Conservation (phyloP, 2,888 invertebrate genomes). For the Atethmia centrago region DNA sequence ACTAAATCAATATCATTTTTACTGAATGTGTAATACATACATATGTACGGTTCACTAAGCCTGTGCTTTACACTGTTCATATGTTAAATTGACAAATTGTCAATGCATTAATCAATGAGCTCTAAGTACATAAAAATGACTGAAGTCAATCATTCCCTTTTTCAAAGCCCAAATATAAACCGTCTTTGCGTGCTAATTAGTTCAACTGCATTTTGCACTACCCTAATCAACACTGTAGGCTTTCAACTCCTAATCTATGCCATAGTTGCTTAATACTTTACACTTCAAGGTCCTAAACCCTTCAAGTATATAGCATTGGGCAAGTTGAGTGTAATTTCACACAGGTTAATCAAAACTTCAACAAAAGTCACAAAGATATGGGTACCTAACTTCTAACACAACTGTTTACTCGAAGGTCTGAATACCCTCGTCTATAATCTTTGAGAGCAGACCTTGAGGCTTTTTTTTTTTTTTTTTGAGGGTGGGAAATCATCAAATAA, state of each 20-base stretch:
- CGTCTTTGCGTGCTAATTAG: not conserved
- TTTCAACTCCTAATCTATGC: not conserved
- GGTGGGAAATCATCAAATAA: no score
- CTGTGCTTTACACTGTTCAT: no score
- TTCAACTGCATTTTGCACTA: not conserved
- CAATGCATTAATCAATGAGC: not conserved
- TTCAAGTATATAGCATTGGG: slow-evolving; percentile 27
- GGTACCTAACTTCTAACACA: slow-evolving; percentile 22
- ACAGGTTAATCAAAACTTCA: slow-evolving; percentile 37
- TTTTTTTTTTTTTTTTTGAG: no score
- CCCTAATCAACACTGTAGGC: slow-evolving; percentile 9
- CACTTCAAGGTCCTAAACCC: slow-evolving; percentile 1
- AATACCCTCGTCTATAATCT: not conserved
- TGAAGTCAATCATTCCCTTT: not conserved
- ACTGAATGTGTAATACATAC: no score
- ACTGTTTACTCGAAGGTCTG: slow-evolving; percentile 21
- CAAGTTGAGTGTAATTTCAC: slow-evolving; percentile 35
- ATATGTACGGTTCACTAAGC: no score
- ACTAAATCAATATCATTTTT: no score
- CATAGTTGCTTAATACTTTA: slow-evolving; percentile 20
- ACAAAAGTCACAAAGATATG: slow-evolving; percentile 39
- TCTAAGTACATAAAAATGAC: not conserved
- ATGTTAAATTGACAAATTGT: no score
- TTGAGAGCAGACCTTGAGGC: not conserved
- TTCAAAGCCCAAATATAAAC: not conserved